phyloP scores from a whole-genome alignment of 2,797 vertebrate species.

The Chelonia mydas region DNA sequence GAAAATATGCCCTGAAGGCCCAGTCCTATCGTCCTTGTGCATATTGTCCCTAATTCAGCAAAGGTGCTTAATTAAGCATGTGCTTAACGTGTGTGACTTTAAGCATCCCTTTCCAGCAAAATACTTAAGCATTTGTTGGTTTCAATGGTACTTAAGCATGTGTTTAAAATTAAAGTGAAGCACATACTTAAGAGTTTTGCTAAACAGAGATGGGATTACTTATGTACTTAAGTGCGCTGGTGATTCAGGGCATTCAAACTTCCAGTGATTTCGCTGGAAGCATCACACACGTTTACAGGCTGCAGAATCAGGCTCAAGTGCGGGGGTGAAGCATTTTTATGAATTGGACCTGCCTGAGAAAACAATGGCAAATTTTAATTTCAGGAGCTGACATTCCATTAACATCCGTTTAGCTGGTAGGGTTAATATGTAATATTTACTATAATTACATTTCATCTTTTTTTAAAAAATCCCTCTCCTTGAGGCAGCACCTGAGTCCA shows the following conservation, averaged over 20 bases:
- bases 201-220: not conserved
- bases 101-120: not conserved
- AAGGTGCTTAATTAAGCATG: not conserved
- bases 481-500: not conserved
- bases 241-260: conserved; percentile 14
- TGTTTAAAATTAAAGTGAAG: not conserved
- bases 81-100: not conserved
- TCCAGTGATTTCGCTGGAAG: conserved; percentile 15
- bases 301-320: not conserved
- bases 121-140: not conserved
- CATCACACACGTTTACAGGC: not conserved
- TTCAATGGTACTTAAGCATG: not conserved
- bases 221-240: not conserved
- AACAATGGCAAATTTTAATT: conserved; percentile 42
- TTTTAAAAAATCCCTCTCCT: conserved; percentile 5
- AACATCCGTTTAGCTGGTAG: conserved; percentile 54
- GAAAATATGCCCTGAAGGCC: not conserved
- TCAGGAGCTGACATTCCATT: conserved; percentile 46
- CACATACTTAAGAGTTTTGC: not conserved
- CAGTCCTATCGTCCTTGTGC: conserved; percentile 32
- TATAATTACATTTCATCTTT: conserved; percentile 24
- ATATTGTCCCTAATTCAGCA: conserved; percentile 14
- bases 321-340: conserved; percentile 37
- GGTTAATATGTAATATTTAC: conserved; percentile 30
- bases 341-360: conserved; percentile 54